These are phyloP conservation scores for Bursaphelenchus okinawaensis DNA, from an alignment of 2,888 invertebrate species.

Conservation along the genomic window DNA sequence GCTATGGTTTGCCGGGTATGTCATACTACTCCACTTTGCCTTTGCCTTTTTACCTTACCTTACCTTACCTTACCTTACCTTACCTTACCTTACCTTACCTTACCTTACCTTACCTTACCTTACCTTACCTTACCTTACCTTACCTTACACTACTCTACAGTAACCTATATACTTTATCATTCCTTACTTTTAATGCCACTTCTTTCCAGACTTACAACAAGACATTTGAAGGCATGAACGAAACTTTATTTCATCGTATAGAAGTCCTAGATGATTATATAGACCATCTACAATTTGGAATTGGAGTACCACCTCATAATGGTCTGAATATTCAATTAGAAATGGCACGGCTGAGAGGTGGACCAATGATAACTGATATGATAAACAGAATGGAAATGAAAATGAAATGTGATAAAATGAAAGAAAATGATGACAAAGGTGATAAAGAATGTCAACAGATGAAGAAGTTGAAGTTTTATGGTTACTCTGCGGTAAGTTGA, in stretches of 20 bases:
- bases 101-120: too few species aligned
- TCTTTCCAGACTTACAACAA: background rate
- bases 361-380: conserved; percentile 1
- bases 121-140: too few species aligned
- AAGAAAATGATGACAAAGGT: background rate
- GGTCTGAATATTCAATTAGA: conserved; percentile 6
- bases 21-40: too few species aligned
- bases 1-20: background rate
- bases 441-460: background rate
- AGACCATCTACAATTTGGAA: background rate
- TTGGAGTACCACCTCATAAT: background rate
- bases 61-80: too few species aligned
- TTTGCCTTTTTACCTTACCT: too few species aligned
- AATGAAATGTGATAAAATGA: background rate
- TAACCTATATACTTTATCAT: too few species aligned
- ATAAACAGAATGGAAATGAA: conserved; percentile 10
- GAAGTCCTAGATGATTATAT: background rate
- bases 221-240: background rate
- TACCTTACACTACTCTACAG: too few species aligned
- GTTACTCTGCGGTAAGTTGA: background rate
- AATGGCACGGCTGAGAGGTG: conserved; percentile 3
- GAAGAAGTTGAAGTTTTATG: conserved; percentile 9
- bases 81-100: too few species aligned
- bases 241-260: background rate
- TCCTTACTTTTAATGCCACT: background rate